phyloP scores from a whole-genome alignment of 2,888 invertebrate genomes.

The Eueremaeus valkanovi region DNA sequence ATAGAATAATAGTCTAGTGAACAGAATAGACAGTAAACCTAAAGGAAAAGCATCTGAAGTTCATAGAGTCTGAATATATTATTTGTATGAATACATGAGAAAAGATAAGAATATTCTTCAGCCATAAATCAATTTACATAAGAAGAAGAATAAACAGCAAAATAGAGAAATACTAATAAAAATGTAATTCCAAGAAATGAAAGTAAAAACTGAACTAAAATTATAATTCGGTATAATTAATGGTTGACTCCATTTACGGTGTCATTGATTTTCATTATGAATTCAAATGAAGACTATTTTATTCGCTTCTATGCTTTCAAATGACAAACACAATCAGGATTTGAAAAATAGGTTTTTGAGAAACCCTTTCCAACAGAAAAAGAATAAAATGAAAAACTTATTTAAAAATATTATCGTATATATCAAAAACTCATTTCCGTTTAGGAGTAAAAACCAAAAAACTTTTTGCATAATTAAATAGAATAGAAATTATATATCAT shows the following conservation, averaged over 20 bases:
- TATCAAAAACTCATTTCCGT: slow-evolving; percentile 27
- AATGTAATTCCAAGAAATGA: not conserved
- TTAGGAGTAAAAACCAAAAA: not conserved
- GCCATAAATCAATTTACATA: not conserved
- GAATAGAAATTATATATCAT: not conserved
- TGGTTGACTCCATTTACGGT: not conserved
- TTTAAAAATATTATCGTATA: not conserved
- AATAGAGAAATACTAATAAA: not conserved
- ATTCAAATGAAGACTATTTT: not conserved
- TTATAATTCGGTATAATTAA: not conserved
- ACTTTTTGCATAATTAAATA: slow-evolving; percentile 12
- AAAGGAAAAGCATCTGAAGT: not conserved
- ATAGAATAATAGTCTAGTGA: not conserved
- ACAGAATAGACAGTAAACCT: not conserved
- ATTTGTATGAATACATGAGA: not conserved
- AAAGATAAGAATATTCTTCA: not conserved
- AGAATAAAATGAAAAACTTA: not conserved
- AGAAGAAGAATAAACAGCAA: not conserved
- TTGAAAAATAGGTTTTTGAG: not conserved
- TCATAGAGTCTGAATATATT: not conserved
- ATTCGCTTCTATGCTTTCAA: not conserved
- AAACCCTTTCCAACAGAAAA: not conserved
- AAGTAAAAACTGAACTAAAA: not conserved
- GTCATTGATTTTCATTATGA: slow-evolving; percentile 8
- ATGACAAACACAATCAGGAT: not conserved